Evolutionary conservation across 2,113 vertebrate genomes (phyloP), one percentile per base, ranked within the genome.

Genomic region (Trichechus manatus): DNA sequence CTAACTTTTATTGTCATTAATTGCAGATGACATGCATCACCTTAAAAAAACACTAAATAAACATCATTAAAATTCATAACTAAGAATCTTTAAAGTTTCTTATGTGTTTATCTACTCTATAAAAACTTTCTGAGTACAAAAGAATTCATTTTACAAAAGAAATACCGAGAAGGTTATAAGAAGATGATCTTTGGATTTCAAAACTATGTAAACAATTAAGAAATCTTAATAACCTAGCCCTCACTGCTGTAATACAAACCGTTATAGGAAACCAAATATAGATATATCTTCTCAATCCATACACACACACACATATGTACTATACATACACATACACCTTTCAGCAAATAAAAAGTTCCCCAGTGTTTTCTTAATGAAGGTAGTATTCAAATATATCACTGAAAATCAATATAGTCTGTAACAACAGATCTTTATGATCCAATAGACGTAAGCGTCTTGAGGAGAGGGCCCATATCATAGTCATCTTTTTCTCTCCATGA

Each of bases 61-160:
- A 31, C 63, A 42, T 64, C 36, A 89, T 92, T 81, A 92, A 50
- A 96, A 86, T 66, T 42, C 78, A 82, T 39, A 47, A 63, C 23
- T 31, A 36, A 68, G 61, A 86, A 61, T 82, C 56, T 87, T 96
- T 64, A 89, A 36, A 66, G 70, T 91, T 74, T 59, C 72, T 50
- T 91, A 44, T 53, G 20, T 15, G 9, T 42, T 59, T 88, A 63
- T 87, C 17, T 80, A 53, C 74, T 68, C 29, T 81, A 61, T 14
- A 68, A 87, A 94, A 74, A 44, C 22, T 86, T 91, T 79, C 63
- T 59, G 44, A 95, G 56, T 56, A 74, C 56, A 81, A 70, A 83
- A 93, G 6, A 6, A 79, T 83, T 68, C 2, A 5, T 84, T 96
- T 90, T 63, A 75, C 42, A 79, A 93, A 61, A 90, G 15, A 84